Evolutionary conservation across 1,140 invertebrate genomes (phyloP), one percentile per base, ranked within the genome.

Genomic region (Ephestia elutella): DNA sequence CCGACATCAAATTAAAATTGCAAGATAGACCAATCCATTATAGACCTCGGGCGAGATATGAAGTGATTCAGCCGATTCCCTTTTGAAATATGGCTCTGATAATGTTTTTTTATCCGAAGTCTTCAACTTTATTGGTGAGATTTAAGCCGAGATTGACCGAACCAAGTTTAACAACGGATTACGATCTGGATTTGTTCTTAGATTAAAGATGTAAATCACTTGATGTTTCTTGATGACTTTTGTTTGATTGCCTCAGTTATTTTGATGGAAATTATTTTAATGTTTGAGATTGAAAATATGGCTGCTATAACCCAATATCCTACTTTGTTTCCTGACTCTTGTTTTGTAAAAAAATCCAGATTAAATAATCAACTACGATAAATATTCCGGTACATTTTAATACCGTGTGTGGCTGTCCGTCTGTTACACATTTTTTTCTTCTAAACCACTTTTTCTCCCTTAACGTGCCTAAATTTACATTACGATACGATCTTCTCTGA

Each of bases 71-170:
- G 50, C 48, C 57, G 59, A 68, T 62, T 70, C 63, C 59, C 68
- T 69, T 68, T 68, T 74, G 71, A 73, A 79, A 71, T 75, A 79
- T 76, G 66, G 65, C 53, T 65, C 59, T 60, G 72, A 79, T 71
- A 73, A 76, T 73, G 66, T 71, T 76, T 79, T 28, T 62, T 78
- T 76, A 73, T 75, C 68, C 44, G 51, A 56, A 25, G 25, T 35
- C 44, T 67, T 69, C 68, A 74, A 73, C 63, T 70, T 74, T 70
- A 79, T 79, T 76, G 70, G 71, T 67, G 65, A 79, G 76, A 76
- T 76, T 73, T 75, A 79, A 70, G 74, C 59, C 54, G 53, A 61
- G 60, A 65, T 55, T 54, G 60, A 57, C 20, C 20, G 50, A 53
- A 21, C 50, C 5, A 25, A 53, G 50, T 53, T 53, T 7, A 13